Base-by-base conservation (phyloP, 2,113 vertebrate genomes). In the Chaenogobius annularis region DNA sequence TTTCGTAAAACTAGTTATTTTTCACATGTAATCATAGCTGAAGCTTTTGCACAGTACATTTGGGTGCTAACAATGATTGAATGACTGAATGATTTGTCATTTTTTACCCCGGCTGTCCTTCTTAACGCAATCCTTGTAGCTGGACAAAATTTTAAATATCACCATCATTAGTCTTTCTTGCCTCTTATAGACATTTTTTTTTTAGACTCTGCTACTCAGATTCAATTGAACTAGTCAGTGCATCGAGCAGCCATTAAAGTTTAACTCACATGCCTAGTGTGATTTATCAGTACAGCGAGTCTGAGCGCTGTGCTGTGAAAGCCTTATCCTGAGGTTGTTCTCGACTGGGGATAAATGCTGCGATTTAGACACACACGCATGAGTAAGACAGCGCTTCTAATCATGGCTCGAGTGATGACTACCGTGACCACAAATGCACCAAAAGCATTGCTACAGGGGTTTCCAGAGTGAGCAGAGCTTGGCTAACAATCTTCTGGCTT, bases 381-480 rank as follows among this genome's bases (percentile, higher is more conserved):
- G 66, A 63, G 62, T 59, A 67, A 64, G 20, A n/a, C 43, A 54
- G 55, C 62, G 55, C 37, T 44, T 68, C 37, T 73, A 77, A 77
- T 77, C 37, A 80, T 9, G 37, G 65, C 37, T 35, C 48, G 47
- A 59, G 46, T 46, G 68, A 71, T 66, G 44, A 73, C 44, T 58
- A 63, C 70, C 43, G 52, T 17, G 71, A 65, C 58, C 72, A 65
- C 72, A 65, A 59, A 23, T 23, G 62, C 43, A 13, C 54, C 47
- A 22, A 52, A 59, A 66, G 63, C 31, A 50, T 56, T 37, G 20
- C 61, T 56, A 40, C 13, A 44, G 66, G 52, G 23, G 20, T 64
- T 66, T 77, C 14, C 13, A 10, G 5, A 8, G 12, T 46, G 8
- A n/a, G 47, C 35, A 54, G 7, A 63, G 64, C 50, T 54, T 26